Evolutionary conservation across 1,140 invertebrate species (phyloP).

Genomic region (Formica selysi): DNA sequence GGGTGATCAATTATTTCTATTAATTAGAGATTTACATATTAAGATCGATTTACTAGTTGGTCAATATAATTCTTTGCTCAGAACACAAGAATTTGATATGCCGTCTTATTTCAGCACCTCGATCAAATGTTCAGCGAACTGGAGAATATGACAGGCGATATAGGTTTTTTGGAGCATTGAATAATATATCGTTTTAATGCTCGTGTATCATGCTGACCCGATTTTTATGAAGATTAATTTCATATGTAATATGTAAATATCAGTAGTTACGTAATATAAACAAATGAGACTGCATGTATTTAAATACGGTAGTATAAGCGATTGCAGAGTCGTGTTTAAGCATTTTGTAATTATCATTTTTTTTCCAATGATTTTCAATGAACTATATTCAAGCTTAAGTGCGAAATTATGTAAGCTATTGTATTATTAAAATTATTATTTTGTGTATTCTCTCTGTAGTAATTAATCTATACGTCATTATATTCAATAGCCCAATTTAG

Average conservation of each 20-base stretch:
- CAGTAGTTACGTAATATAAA: slow-evolving; percentile 60
- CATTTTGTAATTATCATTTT: slow-evolving; percentile 70
- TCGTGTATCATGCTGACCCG: background rate
- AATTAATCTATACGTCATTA: slow-evolving; percentile 10
- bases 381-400: slow-evolving; percentile 53
- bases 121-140: slow-evolving; percentile 84
- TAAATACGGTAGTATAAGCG: slow-evolving; percentile 61
- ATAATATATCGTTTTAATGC: slow-evolving; percentile 6
- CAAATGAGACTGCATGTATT: slow-evolving; percentile 71
- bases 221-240: slow-evolving; percentile 64
- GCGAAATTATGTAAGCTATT: slow-evolving; percentile 57
- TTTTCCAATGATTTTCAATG: slow-evolving; percentile 58
- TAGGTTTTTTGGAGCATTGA: slow-evolving; percentile 71
- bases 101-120: slow-evolving; percentile 81
- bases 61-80: slow-evolving; percentile 30
- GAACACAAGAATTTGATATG: slow-evolving; percentile 20
- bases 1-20: slow-evolving; percentile 39
- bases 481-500: background rate
- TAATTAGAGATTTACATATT: slow-evolving; percentile 23
- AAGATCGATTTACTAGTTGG: background rate
- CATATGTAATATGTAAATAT: slow-evolving; percentile 75
- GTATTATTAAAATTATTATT: slow-evolving; percentile 75
- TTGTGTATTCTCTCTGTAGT: slow-evolving; percentile 65
- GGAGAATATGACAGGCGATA: slow-evolving; percentile 81
- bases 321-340: slow-evolving; percentile 55